These are phyloP conservation scores for Lepidonotus clava DNA, from an alignment of 2,888 invertebrate species.

Conservation along the genomic window DNA sequence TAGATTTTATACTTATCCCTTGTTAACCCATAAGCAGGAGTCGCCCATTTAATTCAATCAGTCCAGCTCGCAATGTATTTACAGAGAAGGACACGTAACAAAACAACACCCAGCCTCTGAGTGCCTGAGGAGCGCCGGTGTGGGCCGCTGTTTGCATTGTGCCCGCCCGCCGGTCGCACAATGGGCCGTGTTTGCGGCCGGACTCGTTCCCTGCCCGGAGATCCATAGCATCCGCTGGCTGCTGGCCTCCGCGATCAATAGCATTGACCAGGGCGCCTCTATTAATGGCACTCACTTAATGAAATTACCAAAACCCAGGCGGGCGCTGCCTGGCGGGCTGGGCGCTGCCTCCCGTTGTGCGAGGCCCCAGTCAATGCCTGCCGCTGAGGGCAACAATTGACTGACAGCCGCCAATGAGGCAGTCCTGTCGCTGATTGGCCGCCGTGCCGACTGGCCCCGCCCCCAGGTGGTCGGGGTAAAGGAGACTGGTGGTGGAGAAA, in stretches of 20 bases:
- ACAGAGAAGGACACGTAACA: background rate
- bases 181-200: constrained; percentile 25
- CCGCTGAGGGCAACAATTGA: background rate
- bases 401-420: background rate
- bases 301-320: constrained; percentile 37
- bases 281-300: constrained; percentile 55
- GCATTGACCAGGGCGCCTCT: constrained; percentile 45
- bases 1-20: no score
- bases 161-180: background rate
- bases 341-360: background rate
- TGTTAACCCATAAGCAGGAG: no score
- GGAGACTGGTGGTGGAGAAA: background rate
- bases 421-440: background rate
- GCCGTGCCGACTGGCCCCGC: background rate
- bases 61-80: background rate
- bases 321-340: background rate
- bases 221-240: constrained; percentile 44
- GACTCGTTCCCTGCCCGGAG: background rate
- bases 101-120: background rate
- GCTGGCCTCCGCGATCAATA: constrained; percentile 9
- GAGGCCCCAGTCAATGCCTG: background rate
- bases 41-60: constrained; percentile 2
- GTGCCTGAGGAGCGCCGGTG: background rate
- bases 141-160: background rate
- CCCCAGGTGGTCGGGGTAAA: background rate